Conservation (phyloP, 2,888 invertebrate genomes). For the Rotaria magnacalcarata region DNA sequence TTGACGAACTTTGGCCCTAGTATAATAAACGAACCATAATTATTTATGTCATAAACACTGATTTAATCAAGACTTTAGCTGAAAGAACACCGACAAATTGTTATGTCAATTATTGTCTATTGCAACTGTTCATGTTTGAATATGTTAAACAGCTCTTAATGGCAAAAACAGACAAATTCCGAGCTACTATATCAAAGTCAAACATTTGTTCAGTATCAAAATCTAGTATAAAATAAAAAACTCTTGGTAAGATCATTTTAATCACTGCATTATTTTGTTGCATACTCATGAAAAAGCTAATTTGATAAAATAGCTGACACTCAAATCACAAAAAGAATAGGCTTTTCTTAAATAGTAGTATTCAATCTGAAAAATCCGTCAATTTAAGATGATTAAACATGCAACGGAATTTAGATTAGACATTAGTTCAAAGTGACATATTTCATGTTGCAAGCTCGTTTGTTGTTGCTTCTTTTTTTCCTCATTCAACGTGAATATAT, state of each 20-base stretch:
- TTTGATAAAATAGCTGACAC: background rate
- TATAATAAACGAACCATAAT: too few species aligned
- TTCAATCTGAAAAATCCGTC: background rate
- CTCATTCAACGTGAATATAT: too few species aligned
- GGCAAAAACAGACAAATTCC: too few species aligned
- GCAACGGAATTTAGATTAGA: background rate
- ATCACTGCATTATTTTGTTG: too few species aligned
- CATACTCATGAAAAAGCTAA: too few species aligned
- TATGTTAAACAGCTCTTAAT: too few species aligned
- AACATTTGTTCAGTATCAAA: too few species aligned
- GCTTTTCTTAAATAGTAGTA: background rate
- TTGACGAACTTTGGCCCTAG: too few species aligned
- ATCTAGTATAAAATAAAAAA: too few species aligned
- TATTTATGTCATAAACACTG: background rate
- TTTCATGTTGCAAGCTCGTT: background rate
- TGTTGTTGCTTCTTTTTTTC: too few species aligned
- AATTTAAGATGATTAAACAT: background rate
- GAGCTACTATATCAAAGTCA: too few species aligned
- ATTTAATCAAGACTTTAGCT: background rate
- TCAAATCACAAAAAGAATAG: background rate
- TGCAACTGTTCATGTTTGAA: background rate
- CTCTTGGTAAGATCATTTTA: too few species aligned
- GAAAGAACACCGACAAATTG: background rate
- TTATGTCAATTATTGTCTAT: background rate
- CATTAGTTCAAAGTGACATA: background rate